phyloP scores from a whole-genome alignment of 2,797 vertebrate species.

The Crossoptilon crossoptilon region DNA sequence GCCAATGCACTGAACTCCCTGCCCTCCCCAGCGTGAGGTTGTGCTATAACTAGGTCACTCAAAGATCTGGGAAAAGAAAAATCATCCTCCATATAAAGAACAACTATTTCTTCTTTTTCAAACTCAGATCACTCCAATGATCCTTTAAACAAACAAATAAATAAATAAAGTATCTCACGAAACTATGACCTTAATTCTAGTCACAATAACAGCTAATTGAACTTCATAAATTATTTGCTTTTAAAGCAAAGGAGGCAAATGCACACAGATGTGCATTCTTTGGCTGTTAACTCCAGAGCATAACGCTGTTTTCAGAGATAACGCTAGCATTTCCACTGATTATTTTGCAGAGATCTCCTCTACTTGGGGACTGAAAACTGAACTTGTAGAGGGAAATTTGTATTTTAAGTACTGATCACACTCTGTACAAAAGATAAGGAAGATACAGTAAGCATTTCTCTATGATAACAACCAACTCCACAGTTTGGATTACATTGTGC shows the following conservation, averaged over 20 bases:
- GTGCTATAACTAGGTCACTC: slow-evolving; percentile 3
- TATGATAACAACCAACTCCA: accelerated
- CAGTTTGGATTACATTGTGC: background rate
- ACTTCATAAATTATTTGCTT: background rate
- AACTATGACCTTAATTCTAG: slow-evolving; percentile 31
- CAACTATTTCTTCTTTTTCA: background rate
- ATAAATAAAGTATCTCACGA: background rate
- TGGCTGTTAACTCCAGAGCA: background rate
- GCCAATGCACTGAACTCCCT: accelerated
- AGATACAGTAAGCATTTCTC: background rate
- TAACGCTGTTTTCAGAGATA: background rate
- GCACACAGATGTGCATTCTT: background rate
- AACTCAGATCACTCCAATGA: background rate
- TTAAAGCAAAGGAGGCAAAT: background rate
- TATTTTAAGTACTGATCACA: background rate
- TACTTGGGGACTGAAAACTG: background rate
- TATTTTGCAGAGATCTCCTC: background rate
- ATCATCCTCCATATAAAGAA: background rate
- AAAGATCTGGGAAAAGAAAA: slow-evolving; percentile 10
- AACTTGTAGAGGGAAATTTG: background rate
- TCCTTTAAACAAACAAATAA: background rate
- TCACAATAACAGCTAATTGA: background rate
- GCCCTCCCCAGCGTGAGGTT: accelerated
- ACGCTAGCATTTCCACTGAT: background rate
- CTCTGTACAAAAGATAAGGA: background rate